Evolutionary conservation across 2,797 vertebrate genomes (phyloP).

Genomic region (Chelmon rostratus): DNA sequence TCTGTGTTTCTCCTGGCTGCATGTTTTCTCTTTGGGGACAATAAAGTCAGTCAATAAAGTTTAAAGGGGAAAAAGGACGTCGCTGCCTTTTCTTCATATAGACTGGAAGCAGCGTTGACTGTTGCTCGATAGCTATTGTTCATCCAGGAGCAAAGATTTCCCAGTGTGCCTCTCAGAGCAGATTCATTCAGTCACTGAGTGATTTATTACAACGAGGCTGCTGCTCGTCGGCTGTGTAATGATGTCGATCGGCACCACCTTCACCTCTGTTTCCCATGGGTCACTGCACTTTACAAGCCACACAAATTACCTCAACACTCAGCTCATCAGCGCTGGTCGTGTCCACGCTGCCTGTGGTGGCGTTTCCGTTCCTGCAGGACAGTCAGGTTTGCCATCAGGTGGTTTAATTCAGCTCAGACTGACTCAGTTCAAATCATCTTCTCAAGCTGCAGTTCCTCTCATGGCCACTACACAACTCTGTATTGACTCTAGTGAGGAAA

Average conservation of each 20-base stretch:
- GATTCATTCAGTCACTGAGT: not conserved
- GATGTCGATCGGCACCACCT: slow-evolving; percentile 37
- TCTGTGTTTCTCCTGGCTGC: no score
- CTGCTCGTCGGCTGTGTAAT: slow-evolving; percentile 1
- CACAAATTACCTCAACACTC: slow-evolving; percentile 12
- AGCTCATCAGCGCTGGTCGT: not conserved
- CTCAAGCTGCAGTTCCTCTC: no score
- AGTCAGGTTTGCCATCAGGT: not conserved
- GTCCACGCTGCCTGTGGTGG: not conserved
- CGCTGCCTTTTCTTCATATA: no score
- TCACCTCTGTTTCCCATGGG: slow-evolving; percentile 19
- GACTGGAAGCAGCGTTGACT: no score
- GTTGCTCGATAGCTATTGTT: no score
- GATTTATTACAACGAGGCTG: slow-evolving; percentile 23
- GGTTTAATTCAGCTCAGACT: not conserved
- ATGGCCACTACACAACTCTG: no score
- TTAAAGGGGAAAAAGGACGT: no score
- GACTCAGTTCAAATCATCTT: not conserved
- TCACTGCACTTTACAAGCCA: slow-evolving; percentile 35
- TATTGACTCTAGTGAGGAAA: no score
- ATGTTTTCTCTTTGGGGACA: no score
- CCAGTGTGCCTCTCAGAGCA: no score
- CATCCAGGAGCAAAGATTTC: no score
- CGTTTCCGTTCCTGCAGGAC: not conserved
- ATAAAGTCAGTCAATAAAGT: no score